phyloP scores from a whole-genome alignment of 2,113 vertebrate genomes.

The Pluvianellus socialis region DNA sequence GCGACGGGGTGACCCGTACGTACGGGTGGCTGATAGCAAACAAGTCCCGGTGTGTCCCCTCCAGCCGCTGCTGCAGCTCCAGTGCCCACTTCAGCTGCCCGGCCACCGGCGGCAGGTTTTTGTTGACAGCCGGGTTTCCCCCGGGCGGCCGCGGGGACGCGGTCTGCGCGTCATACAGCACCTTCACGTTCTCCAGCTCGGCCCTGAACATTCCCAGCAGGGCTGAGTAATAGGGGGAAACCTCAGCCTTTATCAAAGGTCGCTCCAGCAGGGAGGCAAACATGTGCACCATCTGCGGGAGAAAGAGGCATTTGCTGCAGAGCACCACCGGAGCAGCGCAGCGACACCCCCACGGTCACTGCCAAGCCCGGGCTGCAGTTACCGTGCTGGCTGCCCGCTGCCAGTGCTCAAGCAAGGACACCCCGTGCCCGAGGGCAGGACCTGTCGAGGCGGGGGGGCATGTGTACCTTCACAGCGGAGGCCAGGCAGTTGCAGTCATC shows the following conservation, averaged over 20 bases:
- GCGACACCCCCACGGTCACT: background rate
- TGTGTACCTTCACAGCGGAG: constrained; percentile 68
- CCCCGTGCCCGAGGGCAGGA: background rate
- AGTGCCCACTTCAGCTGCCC: constrained; percentile 77
- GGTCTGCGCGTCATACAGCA: constrained; percentile 65
- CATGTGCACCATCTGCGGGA: constrained; percentile 78
- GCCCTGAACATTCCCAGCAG: constrained; percentile 71
- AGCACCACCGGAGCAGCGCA: rapidly evolving
- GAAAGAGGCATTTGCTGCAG: background rate
- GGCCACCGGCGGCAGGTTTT: constrained; percentile 74
- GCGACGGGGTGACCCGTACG: background rate
- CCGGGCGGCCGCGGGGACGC: rapidly evolving
- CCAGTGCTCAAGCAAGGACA: rapidly evolving
- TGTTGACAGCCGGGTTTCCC: constrained; percentile 32
- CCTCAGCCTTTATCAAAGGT: constrained; percentile 67
- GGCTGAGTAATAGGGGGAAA: constrained; percentile 51
- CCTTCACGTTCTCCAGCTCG: constrained; percentile 73
- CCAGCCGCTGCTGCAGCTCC: constrained; percentile 76
- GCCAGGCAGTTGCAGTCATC: constrained; percentile 63
- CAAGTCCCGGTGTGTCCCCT: constrained; percentile 54
- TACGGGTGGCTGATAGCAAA: constrained; percentile 71
- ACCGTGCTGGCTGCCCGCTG: background rate
- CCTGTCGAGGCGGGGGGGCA: rapidly evolving
- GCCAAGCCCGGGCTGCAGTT: background rate
- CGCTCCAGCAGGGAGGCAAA: constrained; percentile 75